These are phyloP conservation scores for Sphaerodactylus townsendi DNA, from an alignment of 2,113 vertebrate species.

Conservation along the genomic window DNA sequence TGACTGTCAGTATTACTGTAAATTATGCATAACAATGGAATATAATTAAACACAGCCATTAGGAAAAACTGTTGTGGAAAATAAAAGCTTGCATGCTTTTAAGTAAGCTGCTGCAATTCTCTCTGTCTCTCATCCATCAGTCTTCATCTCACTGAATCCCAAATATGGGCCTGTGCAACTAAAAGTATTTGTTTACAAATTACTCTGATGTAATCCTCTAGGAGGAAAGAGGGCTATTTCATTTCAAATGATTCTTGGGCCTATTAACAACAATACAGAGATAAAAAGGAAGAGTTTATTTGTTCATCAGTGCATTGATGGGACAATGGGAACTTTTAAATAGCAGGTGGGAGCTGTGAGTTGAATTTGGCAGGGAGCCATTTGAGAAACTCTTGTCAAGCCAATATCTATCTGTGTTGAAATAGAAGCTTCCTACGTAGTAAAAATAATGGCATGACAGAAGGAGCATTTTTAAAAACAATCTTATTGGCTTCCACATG, in stretches of 20 bases:
- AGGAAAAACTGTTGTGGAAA: neutral
- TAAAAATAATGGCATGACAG: neutral
- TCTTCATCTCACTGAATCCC: neutral
- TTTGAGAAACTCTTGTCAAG: slow-evolving; percentile 9
- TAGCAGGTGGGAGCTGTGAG: neutral
- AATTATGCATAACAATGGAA: neutral
- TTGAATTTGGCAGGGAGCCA: neutral
- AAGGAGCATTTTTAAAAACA: neutral
- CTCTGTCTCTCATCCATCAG: neutral
- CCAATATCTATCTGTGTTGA: neutral
- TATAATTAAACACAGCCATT: neutral
- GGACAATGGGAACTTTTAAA: neutral
- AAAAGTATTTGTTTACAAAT: slow-evolving; percentile 30
- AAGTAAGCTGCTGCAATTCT: neutral
- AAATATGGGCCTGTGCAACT: neutral
- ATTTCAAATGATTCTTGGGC: neutral
- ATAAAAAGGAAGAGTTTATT: neutral
- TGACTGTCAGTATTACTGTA: neutral
- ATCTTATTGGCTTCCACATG: too few species aligned
- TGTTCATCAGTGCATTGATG: neutral
- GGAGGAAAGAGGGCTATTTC: neutral
- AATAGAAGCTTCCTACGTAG: accelerated
- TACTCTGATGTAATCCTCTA: neutral
- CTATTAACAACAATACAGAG: slow-evolving; percentile 12
- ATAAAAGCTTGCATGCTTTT: neutral